Evolutionary conservation across 2,888 invertebrate genomes (phyloP).

Genomic region (Pterostichus madidus): DNA sequence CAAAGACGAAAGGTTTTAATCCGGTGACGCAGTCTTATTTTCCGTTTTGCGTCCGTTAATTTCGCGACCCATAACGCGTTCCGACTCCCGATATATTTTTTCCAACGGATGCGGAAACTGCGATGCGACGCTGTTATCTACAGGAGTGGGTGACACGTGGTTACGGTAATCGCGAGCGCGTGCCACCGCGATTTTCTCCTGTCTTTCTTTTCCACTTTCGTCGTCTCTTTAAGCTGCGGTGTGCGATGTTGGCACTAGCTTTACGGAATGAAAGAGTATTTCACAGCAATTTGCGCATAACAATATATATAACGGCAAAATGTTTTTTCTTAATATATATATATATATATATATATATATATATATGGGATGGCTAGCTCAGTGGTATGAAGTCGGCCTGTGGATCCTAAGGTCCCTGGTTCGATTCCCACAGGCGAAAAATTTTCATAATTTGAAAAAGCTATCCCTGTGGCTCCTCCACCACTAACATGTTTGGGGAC

Average conservation of each 20-base stretch:
- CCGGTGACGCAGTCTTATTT: conserved; percentile 63
- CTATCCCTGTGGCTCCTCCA: no score
- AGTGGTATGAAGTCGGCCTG: no score
- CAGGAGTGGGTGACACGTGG: conserved; percentile 20
- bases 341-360: no score
- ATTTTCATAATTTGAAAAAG: no score
- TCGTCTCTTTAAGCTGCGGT: background rate
- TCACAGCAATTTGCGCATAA: conserved; percentile 27
- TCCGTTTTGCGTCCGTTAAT: conserved; percentile 69
- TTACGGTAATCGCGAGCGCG: conserved; percentile 36
- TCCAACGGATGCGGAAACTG: conserved; percentile 65
- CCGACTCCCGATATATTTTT: conserved; percentile 6
- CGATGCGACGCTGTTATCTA: conserved; percentile 27
- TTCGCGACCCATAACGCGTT: conserved; percentile 70
- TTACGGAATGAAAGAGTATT: conserved; percentile 27
- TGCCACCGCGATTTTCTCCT: conserved; percentile 29
- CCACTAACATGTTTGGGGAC: no score
- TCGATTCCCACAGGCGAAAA: no score
- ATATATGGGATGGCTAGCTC: no score
- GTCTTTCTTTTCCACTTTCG: background rate
- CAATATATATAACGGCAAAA: conserved; percentile 3
- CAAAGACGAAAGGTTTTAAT: conserved; percentile 38
- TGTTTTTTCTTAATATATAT: no score
- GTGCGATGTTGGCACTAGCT: conserved; percentile 23
- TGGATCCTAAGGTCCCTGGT: no score